Conservation (phyloP, 2,113 vertebrate genomes). For the Gymnocephalus cernua region DNA sequence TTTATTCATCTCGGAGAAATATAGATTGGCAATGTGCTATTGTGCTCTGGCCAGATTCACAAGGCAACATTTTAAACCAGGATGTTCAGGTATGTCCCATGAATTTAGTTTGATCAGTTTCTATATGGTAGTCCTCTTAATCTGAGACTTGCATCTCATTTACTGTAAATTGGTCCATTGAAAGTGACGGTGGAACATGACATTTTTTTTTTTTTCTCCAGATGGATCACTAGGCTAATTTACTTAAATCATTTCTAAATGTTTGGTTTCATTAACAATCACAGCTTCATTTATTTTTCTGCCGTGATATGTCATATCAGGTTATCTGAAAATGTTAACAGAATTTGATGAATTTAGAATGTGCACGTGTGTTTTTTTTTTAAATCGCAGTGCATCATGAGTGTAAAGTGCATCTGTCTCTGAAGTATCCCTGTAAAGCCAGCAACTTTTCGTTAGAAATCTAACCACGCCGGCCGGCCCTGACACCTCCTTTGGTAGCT, state of each 20-base stretch:
- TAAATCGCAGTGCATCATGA: constrained; percentile 11
- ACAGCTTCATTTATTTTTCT: neutral
- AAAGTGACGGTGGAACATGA: constrained; percentile 22
- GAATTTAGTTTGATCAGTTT: neutral
- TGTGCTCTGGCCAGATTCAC: neutral
- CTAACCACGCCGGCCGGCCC: constrained; percentile 11
- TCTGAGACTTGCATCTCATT: neutral
- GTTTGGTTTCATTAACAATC: constrained; percentile 22
- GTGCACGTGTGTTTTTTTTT: constrained; percentile 24
- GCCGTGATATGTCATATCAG: constrained; percentile 53
- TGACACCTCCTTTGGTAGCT: neutral
- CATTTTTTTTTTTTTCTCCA: constrained; percentile 14
- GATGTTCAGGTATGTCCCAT: neutral
- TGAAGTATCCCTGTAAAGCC: constrained; percentile 14
- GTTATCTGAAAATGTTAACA: constrained; percentile 11
- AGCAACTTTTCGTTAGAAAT: neutral
- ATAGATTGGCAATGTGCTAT: neutral
- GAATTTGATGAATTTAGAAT: constrained; percentile 12
- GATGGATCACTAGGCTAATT: constrained; percentile 6
- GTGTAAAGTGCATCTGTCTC: neutral
- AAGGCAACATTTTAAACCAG: constrained; percentile 3
- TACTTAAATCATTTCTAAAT: neutral
- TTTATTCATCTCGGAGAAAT: constrained; percentile 1
- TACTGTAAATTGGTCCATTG: neutral
- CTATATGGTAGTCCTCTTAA: neutral